Evolutionary conservation across 2,113 vertebrate genomes (phyloP).

Genomic region (Vicugna pacos): DNA sequence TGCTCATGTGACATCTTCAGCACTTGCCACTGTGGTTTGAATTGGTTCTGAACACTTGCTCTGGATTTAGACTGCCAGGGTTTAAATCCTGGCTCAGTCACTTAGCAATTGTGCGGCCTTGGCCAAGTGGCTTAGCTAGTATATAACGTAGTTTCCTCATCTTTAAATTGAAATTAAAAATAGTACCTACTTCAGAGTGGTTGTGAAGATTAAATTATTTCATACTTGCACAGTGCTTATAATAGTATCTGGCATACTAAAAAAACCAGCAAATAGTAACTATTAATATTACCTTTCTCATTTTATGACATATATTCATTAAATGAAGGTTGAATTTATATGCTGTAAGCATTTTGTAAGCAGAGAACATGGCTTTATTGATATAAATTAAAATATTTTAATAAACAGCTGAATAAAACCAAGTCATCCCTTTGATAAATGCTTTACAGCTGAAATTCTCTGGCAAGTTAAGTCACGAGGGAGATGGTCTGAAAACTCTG

Average conservation of each 20-base stretch:
- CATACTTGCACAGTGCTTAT: neutral
- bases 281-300: neutral
- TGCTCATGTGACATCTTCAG: neutral
- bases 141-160: neutral
- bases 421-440: neutral
- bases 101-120: neutral
- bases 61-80: neutral
- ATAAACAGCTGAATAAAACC: neutral
- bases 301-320: neutral
- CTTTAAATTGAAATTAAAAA: neutral
- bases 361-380: neutral
- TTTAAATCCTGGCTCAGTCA: neutral
- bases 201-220: neutral
- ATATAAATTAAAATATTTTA: conserved; percentile 28
- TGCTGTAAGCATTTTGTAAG: neutral
- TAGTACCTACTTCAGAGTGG: neutral
- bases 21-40: neutral
- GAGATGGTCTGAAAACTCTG: neutral
- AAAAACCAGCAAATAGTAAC: neutral
- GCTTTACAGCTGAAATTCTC: neutral
- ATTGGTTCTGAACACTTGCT: neutral
- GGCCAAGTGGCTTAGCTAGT: neutral
- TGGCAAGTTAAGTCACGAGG: neutral
- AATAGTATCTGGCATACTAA: neutral
- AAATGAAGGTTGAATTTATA: neutral